Evolutionary conservation across 2,113 vertebrate genomes (phyloP), one percentile per base, ranked within the genome.

Genomic region (Okapia johnstoni): DNA sequence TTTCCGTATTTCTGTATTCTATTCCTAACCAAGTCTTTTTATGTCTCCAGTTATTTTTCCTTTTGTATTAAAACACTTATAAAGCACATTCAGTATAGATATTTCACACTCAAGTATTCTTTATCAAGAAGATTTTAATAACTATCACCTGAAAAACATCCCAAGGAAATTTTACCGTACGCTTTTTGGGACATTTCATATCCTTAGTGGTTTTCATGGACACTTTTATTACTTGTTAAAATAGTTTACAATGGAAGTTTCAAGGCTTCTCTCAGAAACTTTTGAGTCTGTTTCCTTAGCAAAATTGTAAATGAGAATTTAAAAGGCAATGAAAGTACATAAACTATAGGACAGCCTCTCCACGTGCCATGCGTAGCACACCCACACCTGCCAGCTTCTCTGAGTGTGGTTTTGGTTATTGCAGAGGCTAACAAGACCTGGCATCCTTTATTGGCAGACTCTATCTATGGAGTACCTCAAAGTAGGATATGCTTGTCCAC

Each of bases 191-290:
- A 87, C 21, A 85, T 80, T 93, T 88, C 6, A 43, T 86, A 77
- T 95, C 33, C 50, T 80, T 52, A 63, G 28, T 80, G 43, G 21
- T 33, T 90, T 90, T 93, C 66, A 57, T 6, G 57, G 36, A 43
- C 15, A 46, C 16, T 87, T 97, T 95, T 23, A 80, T 91, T 50
- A 54, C 40, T 60, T 90, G 80, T 88, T 90, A 52, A 94, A 96
- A 76, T 85, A 63, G 25, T 61, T 97, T 87, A 46, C 30, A 48
- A 23, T 55, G 5, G 79, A 60, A 79, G 46, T 86, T 85, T 94
- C 54, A 58, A 63, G 76, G 26, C 13, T 61, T 55, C n/a, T n/a
- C 15, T 83, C 5, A 58, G 77, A 92, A 83, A 79, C 7, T 83
- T 60, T 40, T 97, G 77, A 73, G 77, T 36, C 30, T 50, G 9